These are phyloP conservation scores for Bombyx mori DNA, from an alignment of 1,140 invertebrate genomes.

Conservation along the genomic window ASM3026992v2 NC_085119.1:9652001-9652500, in stretches of 20 bases:
- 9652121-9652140: constrained; percentile 44
- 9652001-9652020: no score
- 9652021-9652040: no score
- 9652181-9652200: constrained; percentile 54
- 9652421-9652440: no score
- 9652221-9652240: constrained; percentile 28
- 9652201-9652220: constrained; percentile 49
- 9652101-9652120: constrained; percentile 51
- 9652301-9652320: no score
- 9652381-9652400: no score
- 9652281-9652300: constrained; percentile 26
- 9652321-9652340: no score
- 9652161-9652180: constrained; percentile 63
- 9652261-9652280: constrained; percentile 27
- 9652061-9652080: constrained; percentile 57
- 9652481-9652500: no score
- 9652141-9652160: constrained; percentile 48
- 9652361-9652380: no score
- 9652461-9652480: no score
- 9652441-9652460: no score
- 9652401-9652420: no score
- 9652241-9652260: constrained; percentile 56
- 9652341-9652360: no score
- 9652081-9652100: constrained; percentile 35
- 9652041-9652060: constrained; percentile 7